Evolutionary conservation across 2,888 invertebrate species (phyloP).

Genomic region (Tryphoninae sp.): DNA sequence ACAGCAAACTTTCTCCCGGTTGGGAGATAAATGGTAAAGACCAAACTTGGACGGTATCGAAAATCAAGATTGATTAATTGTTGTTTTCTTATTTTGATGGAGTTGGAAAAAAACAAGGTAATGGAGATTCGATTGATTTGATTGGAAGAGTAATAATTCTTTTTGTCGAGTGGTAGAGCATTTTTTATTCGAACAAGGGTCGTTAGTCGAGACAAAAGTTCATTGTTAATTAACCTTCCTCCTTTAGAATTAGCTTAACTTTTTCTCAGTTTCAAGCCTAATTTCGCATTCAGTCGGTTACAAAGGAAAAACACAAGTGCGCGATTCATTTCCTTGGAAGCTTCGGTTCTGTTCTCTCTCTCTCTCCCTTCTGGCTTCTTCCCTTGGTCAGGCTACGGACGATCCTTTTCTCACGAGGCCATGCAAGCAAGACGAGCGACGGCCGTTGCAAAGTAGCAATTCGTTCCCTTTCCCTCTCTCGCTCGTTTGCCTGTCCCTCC

Average conservation of each 20-base stretch:
- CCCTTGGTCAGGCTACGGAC: neutral
- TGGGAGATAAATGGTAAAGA: too few relatives aligned
- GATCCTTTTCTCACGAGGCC: conserved; percentile 17
- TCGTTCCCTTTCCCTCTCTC: conserved; percentile 9
- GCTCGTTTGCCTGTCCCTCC: conserved; percentile 21
- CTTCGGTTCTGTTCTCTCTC: neutral
- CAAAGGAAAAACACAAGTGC: neutral
- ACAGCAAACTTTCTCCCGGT: neutral
- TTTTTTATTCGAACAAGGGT: too few relatives aligned
- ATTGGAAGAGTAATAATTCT: too few relatives aligned
- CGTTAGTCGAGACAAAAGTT: too few relatives aligned
- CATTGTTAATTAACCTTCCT: neutral
- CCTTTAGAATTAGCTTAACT: neutral
- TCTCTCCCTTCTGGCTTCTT: neutral
- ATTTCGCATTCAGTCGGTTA: conserved; percentile 4
- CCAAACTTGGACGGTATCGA: neutral
- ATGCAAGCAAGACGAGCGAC: conserved; percentile 15
- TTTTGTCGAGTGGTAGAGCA: too few relatives aligned
- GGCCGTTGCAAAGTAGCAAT: conserved; percentile 38
- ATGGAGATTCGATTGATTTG: too few relatives aligned
- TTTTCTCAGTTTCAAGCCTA: neutral
- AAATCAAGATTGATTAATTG: neutral
- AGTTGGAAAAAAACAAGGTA: neutral
- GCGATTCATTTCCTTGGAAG: neutral
- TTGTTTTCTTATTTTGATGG: neutral